A percentile compares a stretch with the other conserved stretches of the same genome.
Conservation (phyloP, 1,140 invertebrate genomes). For the Polypedilum vanderplanki region DNA sequence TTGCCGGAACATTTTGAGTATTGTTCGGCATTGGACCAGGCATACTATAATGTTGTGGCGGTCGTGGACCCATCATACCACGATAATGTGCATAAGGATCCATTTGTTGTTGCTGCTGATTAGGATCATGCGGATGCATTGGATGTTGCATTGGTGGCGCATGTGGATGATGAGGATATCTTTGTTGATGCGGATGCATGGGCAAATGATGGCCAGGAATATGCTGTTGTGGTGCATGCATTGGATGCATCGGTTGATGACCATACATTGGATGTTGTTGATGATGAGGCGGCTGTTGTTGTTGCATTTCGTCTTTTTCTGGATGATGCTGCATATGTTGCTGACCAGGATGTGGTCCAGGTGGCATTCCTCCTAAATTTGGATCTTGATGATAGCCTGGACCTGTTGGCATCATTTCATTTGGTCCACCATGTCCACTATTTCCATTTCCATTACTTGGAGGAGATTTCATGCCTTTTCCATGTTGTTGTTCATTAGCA, state of each 20-base stretch:
- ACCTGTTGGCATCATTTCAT: neutral
- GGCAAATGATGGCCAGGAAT: constrained; percentile 39
- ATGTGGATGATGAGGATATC: neutral
- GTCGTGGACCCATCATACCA: constrained; percentile 10
- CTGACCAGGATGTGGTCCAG: neutral
- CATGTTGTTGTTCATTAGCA: neutral
- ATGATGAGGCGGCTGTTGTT: constrained; percentile 7
- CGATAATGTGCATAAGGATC: constrained; percentile 21
- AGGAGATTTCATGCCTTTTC: constrained; percentile 5
- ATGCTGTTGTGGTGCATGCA: constrained; percentile 39
- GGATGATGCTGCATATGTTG: constrained; percentile 20
- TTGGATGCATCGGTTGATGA: constrained; percentile 34
- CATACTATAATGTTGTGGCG: neutral
- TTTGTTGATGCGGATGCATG: constrained; percentile 23
- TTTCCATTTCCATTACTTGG: constrained; percentile 27
- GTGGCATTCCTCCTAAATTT: neutral
- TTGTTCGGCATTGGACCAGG: constrained; percentile 31
- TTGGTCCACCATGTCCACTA: constrained; percentile 8
- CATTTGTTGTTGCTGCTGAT: neutral
- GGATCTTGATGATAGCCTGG: neutral
- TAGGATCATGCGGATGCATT: constrained; percentile 23
- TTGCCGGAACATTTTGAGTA: constrained; percentile 15
- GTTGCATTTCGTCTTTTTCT: neutral
- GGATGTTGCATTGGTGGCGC: constrained; percentile 8
- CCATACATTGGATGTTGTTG: constrained; percentile 34